Evolutionary conservation across 2,113 vertebrate species (phyloP).

Genomic region (Actinemys pallida): DNA sequence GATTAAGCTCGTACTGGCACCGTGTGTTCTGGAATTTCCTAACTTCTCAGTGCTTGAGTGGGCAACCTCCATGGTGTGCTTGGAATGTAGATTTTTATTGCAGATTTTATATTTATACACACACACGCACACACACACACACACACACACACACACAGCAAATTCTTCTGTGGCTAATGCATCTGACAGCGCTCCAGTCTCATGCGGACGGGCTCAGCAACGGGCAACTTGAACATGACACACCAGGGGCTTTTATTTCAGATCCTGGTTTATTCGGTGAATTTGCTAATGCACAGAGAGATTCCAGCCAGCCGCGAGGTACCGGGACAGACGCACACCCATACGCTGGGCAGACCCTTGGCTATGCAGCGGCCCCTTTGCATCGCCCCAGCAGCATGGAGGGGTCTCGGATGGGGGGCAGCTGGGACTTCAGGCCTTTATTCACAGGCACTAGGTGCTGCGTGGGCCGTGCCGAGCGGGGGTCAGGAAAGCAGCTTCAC

Average conservation of each 20-base stretch:
- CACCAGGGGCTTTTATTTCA: neutral
- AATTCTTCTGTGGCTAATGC: too few species aligned
- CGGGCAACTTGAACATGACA: accelerated
- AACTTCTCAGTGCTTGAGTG: too few species aligned
- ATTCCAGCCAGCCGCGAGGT: too few species aligned
- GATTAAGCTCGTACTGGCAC: too few species aligned
- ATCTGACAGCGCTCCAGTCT: neutral
- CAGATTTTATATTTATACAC: too few species aligned
- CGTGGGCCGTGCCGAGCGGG: neutral
- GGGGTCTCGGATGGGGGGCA: neutral
- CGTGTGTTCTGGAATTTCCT: too few species aligned
- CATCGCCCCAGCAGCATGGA: accelerated
- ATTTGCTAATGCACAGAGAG: neutral
- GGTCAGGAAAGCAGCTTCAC: neutral
- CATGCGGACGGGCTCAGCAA: too few species aligned
- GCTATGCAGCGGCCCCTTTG: neutral
- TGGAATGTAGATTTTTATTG: too few species aligned
- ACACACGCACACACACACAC: too few species aligned
- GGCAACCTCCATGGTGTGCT: too few species aligned
- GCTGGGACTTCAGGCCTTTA: neutral
- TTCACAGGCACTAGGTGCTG: neutral
- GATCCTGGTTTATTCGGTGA: neutral
- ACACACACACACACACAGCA: too few species aligned
- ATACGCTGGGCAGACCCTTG: neutral
- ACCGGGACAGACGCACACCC: too few species aligned